phyloP scores from a whole-genome alignment of 2,113 vertebrate species.

The Mohoua ochrocephala region DNA sequence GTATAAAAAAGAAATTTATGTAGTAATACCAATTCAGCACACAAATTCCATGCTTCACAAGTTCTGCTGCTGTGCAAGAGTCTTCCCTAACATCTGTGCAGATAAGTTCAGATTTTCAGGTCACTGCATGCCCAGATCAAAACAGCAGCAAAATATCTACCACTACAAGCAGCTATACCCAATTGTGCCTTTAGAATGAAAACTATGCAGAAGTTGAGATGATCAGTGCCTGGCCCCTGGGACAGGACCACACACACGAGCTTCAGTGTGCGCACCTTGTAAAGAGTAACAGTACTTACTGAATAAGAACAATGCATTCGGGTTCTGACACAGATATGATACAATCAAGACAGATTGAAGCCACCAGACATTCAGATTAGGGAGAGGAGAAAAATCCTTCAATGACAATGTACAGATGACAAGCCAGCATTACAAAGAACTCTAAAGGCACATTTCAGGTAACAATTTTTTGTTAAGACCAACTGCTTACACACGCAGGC shows the following conservation, averaged over 20 bases:
- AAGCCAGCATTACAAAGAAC: slow-evolving; percentile 34
- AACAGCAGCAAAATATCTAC: slow-evolving; percentile 63
- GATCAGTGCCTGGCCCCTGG: not conserved
- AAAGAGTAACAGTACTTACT: not conserved
- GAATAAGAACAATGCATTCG: not conserved
- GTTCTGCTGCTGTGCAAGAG: slow-evolving; percentile 53
- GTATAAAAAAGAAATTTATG: slow-evolving; percentile 47
- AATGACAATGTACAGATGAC: not conserved
- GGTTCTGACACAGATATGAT: not conserved
- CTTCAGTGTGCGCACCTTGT: not conserved
- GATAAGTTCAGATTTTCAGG: not conserved
- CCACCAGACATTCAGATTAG: slow-evolving; percentile 17
- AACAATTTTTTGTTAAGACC: slow-evolving; percentile 63
- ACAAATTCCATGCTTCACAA: slow-evolving; percentile 61
- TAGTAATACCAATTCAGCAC: slow-evolving; percentile 43
- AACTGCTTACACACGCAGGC: slow-evolving; percentile 65
- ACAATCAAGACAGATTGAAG: not conserved
- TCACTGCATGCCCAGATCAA: slow-evolving; percentile 50
- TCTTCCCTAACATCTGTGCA: slow-evolving; percentile 16
- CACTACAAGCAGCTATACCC: slow-evolving; percentile 60
- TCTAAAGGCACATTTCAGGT: slow-evolving; percentile 73
- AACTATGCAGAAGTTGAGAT: not conserved
- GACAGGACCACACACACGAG: not conserved
- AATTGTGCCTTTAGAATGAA: slow-evolving; percentile 71
- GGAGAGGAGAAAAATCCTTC: not conserved